Percentiles rank a stretch among this genome's conserved stretches.
Evolutionary conservation across 2,113 vertebrate species (phyloP).

Genomic region (Oreochromis tanganicae): DNA sequence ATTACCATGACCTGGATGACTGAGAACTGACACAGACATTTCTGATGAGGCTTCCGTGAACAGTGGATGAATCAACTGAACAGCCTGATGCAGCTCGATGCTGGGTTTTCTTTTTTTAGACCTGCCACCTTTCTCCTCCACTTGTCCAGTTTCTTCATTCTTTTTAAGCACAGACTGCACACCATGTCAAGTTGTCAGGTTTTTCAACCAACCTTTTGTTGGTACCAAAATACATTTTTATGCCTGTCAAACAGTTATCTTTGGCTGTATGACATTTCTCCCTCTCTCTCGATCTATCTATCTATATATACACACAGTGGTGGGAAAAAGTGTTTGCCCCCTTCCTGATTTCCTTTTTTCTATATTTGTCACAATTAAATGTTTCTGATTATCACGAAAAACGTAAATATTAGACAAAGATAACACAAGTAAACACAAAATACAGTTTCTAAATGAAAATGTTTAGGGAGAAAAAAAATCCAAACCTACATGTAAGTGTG

Average conservation of each 20-base stretch:
- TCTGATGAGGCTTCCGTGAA: background rate
- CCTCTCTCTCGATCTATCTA: background rate
- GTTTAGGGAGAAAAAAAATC: background rate
- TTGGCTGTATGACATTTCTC: background rate
- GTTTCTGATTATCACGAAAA: background rate
- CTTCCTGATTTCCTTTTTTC: background rate
- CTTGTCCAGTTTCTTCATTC: background rate
- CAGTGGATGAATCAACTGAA: background rate
- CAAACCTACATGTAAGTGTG: background rate
- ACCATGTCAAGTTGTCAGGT: background rate
- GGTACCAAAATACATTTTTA: background rate
- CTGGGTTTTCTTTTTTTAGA: background rate
- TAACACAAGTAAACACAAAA: background rate
- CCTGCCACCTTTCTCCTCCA: background rate
- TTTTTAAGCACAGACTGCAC: background rate
- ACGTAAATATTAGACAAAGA: background rate
- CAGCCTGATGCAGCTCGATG: background rate
- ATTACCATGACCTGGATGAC: background rate
- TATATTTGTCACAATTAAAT: background rate
- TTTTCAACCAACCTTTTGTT: background rate
- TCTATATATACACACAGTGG: background rate
- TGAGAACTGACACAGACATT: background rate
- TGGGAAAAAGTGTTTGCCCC: background rate
- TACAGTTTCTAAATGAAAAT: background rate
- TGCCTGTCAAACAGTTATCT: background rate